Evolutionary conservation across 1,140 invertebrate genomes (phyloP).

Genomic region (Brachionus rotundiformis): DNA sequence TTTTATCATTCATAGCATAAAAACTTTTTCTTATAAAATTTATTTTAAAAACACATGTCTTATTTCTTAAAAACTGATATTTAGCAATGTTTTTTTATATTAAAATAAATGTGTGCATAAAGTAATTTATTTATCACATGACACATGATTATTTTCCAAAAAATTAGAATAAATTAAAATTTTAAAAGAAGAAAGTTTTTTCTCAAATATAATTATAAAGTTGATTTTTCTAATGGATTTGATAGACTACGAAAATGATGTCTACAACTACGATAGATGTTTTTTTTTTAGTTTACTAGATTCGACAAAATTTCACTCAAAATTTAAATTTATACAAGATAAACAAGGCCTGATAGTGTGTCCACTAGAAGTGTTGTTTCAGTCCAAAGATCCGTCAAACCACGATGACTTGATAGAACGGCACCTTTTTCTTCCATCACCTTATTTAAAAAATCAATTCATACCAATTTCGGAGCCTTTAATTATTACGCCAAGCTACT

Average conservation of each 20-base stretch:
- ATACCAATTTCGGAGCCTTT: neutral
- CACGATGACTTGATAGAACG: conserved; percentile 2
- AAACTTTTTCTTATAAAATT: too few relatives aligned
- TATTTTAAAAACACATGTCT: neutral
- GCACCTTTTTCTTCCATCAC: conserved; percentile 47
- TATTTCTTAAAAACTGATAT: neutral
- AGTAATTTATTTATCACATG: neutral
- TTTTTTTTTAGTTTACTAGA: conserved; percentile 41
- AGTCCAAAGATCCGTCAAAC: neutral
- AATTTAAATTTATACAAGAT: conserved; percentile 6
- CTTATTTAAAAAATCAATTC: conserved; percentile 45
- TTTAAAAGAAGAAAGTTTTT: neutral
- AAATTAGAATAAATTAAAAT: neutral
- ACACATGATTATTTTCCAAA: neutral
- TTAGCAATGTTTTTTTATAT: neutral
- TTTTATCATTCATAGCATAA: neutral
- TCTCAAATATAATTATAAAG: neutral
- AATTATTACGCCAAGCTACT: neutral
- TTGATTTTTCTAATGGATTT: neutral
- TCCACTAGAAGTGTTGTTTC: neutral
- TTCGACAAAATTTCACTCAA: conserved; percentile 8
- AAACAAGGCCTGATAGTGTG: conserved; percentile 22
- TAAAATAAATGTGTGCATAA: neutral
- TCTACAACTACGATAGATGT: conserved; percentile 31
- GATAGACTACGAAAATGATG: conserved; percentile 19